A percentile compares a stretch with the other conserved stretches of the same genome.
Evolutionary conservation across 2,888 invertebrate species (phyloP).

Genomic region (Phalangium opilio): DNA sequence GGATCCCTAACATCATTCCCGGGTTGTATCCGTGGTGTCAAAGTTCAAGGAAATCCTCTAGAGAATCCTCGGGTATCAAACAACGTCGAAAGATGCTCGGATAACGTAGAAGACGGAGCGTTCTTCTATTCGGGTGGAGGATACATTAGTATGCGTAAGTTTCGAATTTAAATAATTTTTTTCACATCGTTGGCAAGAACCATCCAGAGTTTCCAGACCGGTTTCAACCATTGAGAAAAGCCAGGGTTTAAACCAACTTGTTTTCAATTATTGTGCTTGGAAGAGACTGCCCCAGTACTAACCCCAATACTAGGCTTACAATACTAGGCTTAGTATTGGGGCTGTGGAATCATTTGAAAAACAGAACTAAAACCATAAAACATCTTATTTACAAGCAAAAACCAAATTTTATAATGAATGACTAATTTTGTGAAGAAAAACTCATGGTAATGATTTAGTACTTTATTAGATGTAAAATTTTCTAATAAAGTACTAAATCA

Average conservation of each 20-base stretch:
- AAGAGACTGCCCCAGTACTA: too few species aligned
- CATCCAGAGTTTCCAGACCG: not conserved
- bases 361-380: too few species aligned
- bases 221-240: not conserved
- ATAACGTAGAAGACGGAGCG: constrained; percentile 58
- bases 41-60: constrained; percentile 11
- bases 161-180: constrained; percentile 5
- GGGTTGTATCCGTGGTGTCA: constrained; percentile 61
- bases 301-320: too few species aligned
- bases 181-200: not conserved
- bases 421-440: too few species aligned
- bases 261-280: too few species aligned
- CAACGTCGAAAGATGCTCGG: constrained; percentile 60
- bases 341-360: too few species aligned
- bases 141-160: constrained; percentile 42
- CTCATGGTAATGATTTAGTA: too few species aligned
- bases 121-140: constrained; percentile 70
- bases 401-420: too few species aligned
- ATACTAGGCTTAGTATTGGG: too few species aligned
- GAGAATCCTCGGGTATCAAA: constrained; percentile 42
- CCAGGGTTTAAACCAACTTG: not conserved
- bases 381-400: too few species aligned
- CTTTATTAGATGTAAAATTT: too few species aligned
- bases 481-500: too few species aligned
- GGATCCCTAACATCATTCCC: constrained; percentile 51